Base-by-base conservation (phyloP, 2,797 vertebrate genomes). In the Cygnus olor region DNA sequence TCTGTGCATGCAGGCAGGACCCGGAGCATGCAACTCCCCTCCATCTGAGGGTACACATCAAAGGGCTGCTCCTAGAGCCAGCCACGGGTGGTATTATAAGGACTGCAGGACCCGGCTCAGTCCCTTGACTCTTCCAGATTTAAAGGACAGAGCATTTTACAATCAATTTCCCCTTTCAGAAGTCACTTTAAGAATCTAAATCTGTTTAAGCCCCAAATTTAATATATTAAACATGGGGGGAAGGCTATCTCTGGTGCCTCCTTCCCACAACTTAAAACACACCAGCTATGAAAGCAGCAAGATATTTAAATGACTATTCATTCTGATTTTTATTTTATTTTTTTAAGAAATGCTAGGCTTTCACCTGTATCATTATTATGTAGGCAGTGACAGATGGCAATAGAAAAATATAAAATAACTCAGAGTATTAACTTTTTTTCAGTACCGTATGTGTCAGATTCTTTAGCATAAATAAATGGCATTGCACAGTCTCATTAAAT, bases 391-490 rank as follows among this genome's bases (percentile, higher is more conserved):
- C 96, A 97, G 97, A 97, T 97, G 97, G 97, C 93, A 97, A 89
- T 81, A 61, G 45, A 95, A 95, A 95, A 96, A 96, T 95, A 95
- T 94, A 96, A 96, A 96, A 95, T 96, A 96, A 94, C 94, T 95
- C 96, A 85, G 93, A 96, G 94, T 97, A 94, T 96, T 96, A 96
- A 96, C 94, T 97, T 97, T 96, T 81, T 96, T 97, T 97, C 93
- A 94, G 94, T 93, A 80, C 95, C 89, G 88, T 96, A 96, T 96
- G 93, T 96, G 96, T 94, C 96, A 97, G 90, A 92, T 91, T 96
- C 95, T 96, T 97, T 97, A 96, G 96, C 95, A 96, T 96, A 97
- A 97, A 97, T 96, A 96, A 97, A 97, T 93, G 96, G 95, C 97
- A 97, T 96, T 95, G 85, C 95, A 96, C 86, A 94, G 95, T 94